Base-by-base conservation (phyloP, 2,888 invertebrate species). In the Netelia virgata region DNA sequence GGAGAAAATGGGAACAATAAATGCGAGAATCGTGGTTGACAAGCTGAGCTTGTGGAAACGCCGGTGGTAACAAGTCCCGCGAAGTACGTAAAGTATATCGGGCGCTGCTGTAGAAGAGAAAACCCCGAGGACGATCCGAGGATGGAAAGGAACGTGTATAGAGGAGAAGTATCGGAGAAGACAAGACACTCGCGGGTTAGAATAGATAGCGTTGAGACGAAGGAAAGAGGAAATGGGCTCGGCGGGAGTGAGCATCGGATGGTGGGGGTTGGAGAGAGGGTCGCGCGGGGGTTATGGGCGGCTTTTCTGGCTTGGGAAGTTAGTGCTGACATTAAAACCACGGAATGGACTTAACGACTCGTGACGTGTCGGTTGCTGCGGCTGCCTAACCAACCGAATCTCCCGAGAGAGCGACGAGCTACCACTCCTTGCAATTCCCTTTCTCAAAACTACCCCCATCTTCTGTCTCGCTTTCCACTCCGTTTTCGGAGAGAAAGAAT, bases 241-340 rank as follows among this genome's bases (percentile, higher is more conserved):
- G 72, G 78, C 59, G 28, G 23, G 50, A 20, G 18, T 53, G 23
- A 64, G 50, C 50, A 18, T 11, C 53, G 28, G 41, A 18, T 16
- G 57, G 78, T 10, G 47, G 41, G 69, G 55, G 78, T 14, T 41
- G n/a, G 16, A 73, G 41, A 55, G 70, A 16, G 59, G 59, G 61
- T 36, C 14, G 16, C 43, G 14, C 11, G 16, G 57, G 11, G 16
- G 41, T n/a, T 20, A 41, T 47, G 55, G 63, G 63, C 16, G 57
- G 68, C 55, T 66, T 68, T 70, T 86, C 83, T 72, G 86, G 88
- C 86, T 89, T 82, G 87, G 86, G 87, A 90, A 90, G 88, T 90
- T 91, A 91, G 88, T 90, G 90, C 90, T 88, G 90, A 89, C 90
- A 90, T 91, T 90, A 91, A 90, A 90, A 90, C 90, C 91, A 89